These are phyloP conservation scores for Silurus asotus DNA, from an alignment of 2,113 vertebrate species.

Conservation along the genomic window DNA sequence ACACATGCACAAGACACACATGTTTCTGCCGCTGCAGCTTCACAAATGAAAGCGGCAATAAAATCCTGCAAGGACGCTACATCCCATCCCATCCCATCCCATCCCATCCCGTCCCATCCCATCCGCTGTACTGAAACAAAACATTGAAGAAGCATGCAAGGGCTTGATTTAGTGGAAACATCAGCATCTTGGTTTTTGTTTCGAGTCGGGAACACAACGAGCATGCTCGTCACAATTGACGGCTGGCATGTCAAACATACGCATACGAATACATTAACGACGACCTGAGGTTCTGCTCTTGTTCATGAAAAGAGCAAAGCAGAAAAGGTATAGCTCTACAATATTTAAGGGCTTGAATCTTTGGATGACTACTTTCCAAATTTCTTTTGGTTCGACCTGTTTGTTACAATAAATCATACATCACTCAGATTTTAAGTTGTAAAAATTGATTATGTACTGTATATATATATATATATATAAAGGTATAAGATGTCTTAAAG, in stretches of 20 bases:
- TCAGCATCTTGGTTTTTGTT: neutral
- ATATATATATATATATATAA: neutral
- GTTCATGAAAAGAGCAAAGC: neutral
- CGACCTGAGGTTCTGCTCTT: neutral
- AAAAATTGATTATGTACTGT: neutral
- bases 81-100: neutral
- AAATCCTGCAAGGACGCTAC: neutral
- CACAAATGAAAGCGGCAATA: neutral
- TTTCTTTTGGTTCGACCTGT: neutral
- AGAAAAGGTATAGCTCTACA: neutral
- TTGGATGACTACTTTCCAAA: neutral
- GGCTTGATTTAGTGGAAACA: constrained; percentile 1
- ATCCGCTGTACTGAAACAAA: neutral
- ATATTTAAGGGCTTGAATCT: neutral
- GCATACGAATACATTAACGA: neutral
- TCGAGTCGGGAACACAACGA: neutral
- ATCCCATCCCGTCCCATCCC: neutral
- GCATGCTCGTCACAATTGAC: constrained; percentile 1
- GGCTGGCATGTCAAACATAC: constrained; percentile 10
- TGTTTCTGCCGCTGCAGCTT: neutral
- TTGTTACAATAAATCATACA: neutral
- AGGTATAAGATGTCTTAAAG: neutral
- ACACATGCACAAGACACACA: constrained; percentile 23
- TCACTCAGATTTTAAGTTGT: neutral
- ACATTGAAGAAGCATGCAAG: neutral